Evolutionary conservation across 2,797 vertebrate species (phyloP).

Genomic region (Dendrocincla fuliginosa): DNA sequence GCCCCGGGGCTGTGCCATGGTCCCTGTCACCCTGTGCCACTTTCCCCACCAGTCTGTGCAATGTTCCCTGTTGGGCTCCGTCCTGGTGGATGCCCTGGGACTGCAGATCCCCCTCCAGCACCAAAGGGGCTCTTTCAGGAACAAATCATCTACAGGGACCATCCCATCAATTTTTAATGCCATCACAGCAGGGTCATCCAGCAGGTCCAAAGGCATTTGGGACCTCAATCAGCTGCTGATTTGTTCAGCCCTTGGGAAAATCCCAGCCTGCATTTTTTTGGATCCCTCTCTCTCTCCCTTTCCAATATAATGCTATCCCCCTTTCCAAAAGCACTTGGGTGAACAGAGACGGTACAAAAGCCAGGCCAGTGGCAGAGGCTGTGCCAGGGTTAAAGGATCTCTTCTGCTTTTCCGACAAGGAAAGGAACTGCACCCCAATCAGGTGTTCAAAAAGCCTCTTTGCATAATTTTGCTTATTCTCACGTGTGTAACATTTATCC

Average conservation of each 20-base stretch:
- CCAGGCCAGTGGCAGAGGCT: neutral
- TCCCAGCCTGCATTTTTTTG: neutral
- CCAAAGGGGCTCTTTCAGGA: neutral
- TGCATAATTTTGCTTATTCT: neutral
- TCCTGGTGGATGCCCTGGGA: rapidly evolving
- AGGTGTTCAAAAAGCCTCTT: neutral
- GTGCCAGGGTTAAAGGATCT: neutral
- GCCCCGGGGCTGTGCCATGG: neutral
- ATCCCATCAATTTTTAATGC: neutral
- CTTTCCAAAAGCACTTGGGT: neutral
- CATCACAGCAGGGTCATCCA: neutral
- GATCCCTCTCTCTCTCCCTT: neutral
- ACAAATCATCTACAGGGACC: neutral
- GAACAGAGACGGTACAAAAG: neutral
- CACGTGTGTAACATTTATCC: neutral
- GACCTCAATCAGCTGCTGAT: neutral
- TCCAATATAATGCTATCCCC: rapidly evolving
- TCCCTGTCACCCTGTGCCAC: neutral
- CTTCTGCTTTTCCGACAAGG: neutral
- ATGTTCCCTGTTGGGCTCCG: neutral
- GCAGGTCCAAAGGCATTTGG: neutral
- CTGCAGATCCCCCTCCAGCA: neutral
- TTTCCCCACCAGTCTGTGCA: too few relatives aligned
- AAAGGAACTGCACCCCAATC: rapidly evolving
- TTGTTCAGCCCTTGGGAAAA: neutral